These are phyloP conservation scores for Prionailurus bengalensis DNA, from an alignment of 2,113 vertebrate genomes.

Conservation along the genomic window DNA sequence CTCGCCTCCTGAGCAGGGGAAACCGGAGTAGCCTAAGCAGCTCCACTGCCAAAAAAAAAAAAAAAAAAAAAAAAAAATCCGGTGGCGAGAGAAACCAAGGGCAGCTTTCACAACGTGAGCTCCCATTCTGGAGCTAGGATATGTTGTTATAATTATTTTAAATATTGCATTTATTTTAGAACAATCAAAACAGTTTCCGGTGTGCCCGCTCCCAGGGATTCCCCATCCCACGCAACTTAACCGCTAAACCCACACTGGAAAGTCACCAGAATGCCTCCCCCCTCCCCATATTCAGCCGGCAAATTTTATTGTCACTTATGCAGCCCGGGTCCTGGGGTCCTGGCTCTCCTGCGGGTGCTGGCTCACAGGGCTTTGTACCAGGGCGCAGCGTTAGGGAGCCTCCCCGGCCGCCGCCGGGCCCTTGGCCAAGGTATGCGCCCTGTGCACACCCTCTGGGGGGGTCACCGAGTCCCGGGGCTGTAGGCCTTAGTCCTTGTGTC, in stretches of 20 bases:
- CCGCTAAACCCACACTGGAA: not conserved
- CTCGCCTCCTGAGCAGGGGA: not conserved
- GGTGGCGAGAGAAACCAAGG: not conserved
- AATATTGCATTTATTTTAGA: slow-evolving; percentile 31
- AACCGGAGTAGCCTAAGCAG: not conserved
- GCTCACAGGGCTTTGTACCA: not conserved
- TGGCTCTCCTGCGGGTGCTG: not conserved
- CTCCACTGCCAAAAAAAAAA: not conserved
- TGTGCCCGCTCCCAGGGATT: not conserved
- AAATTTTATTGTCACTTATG: not conserved
- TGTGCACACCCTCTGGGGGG: not conserved
- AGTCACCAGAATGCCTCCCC: not conserved
- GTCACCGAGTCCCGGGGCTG: not conserved
- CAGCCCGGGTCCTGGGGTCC: not conserved
- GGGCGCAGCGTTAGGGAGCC: not conserved
- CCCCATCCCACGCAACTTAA: not conserved
- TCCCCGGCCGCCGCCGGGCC: not conserved
- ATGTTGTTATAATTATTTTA: not conserved
- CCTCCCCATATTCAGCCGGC: not conserved
- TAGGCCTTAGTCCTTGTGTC: not conserved
- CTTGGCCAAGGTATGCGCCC: not conserved
- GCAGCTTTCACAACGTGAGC: not conserved
- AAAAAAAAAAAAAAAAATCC: not conserved
- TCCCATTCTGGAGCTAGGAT: not conserved
- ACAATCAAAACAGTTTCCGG: not conserved